Percentiles rank a stretch among this genome's conserved stretches.
Conservation (phyloP, 2,888 invertebrate genomes). For the Coelogynopora nodosa region DNA sequence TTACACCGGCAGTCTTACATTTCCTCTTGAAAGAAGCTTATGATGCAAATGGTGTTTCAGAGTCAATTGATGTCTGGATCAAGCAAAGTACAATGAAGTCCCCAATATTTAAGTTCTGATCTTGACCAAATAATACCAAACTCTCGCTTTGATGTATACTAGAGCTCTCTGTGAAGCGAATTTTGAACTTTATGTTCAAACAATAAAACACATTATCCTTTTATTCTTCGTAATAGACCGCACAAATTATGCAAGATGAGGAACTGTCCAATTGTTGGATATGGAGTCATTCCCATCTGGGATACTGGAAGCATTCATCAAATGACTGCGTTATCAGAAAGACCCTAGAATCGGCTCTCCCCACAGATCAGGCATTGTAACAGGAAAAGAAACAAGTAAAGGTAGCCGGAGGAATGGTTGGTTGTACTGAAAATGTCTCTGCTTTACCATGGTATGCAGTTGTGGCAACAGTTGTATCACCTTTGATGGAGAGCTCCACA, state of each 20-base stretch:
- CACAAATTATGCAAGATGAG: neutral
- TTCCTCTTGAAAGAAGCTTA: neutral
- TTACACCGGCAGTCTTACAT: neutral
- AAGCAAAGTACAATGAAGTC: too few species aligned
- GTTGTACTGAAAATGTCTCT: neutral
- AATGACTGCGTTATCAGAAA: neutral
- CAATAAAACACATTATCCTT: neutral
- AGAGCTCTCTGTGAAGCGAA: neutral
- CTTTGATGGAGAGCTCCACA: conserved; percentile 4
- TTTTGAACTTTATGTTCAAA: neutral
- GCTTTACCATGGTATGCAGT: neutral
- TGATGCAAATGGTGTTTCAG: neutral
- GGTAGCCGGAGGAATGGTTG: neutral
- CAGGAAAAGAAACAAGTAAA: neutral
- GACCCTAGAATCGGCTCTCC: neutral
- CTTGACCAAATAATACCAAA: neutral
- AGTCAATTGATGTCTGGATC: neutral
- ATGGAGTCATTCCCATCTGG: neutral
- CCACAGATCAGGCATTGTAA: neutral
- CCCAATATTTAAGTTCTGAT: neutral
- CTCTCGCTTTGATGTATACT: neutral
- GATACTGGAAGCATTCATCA: neutral
- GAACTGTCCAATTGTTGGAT: neutral
- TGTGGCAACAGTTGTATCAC: conserved; percentile 4
- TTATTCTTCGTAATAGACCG: neutral